A percentile compares a stretch with the other conserved stretches of the same genome.
phyloP scores from a whole-genome alignment of 2,797 vertebrate species.

The Lepus oiostolus region DNA sequence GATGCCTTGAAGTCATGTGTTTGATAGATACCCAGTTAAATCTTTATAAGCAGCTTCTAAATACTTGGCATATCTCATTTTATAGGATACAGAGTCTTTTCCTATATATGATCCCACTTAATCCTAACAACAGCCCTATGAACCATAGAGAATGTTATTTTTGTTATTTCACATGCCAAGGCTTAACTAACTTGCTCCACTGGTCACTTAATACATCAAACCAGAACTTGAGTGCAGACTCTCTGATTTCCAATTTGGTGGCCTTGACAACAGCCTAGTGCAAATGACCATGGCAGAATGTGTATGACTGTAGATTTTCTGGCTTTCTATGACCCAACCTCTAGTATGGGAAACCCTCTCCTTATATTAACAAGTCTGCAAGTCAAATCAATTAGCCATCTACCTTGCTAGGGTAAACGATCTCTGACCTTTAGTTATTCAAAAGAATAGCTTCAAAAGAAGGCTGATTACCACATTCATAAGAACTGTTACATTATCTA shows the following conservation, averaged over 20 bases:
- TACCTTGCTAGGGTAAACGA: conserved; percentile 37
- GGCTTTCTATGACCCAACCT: not conserved
- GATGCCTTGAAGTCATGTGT: conserved; percentile 37
- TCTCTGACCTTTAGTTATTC: conserved; percentile 46
- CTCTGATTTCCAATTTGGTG: conserved; percentile 45
- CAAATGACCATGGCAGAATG: conserved; percentile 34
- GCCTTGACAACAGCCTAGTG: not conserved
- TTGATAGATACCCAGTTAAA: conserved; percentile 57
- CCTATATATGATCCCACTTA: conserved; percentile 20
- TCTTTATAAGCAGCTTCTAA: conserved; percentile 47
- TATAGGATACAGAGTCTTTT: conserved; percentile 53
- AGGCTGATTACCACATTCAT: conserved; percentile 50
- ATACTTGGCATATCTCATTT: conserved; percentile 35
- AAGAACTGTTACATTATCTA: conserved; percentile 30
- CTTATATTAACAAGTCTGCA: conserved; percentile 38
- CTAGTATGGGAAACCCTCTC: not conserved
- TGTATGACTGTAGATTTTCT: not conserved
- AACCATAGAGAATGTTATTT: conserved; percentile 43
- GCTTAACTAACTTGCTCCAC: conserved; percentile 37
- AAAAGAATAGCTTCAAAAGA: conserved; percentile 63
- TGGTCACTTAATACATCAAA: conserved; percentile 58
- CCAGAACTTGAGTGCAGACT: conserved; percentile 2
- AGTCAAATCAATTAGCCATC: conserved; percentile 19
- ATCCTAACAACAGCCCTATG: not conserved
- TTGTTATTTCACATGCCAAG: conserved; percentile 39